phyloP scores from a whole-genome alignment of 2,888 invertebrate genomes.

The Cephus pygmeus region DNA sequence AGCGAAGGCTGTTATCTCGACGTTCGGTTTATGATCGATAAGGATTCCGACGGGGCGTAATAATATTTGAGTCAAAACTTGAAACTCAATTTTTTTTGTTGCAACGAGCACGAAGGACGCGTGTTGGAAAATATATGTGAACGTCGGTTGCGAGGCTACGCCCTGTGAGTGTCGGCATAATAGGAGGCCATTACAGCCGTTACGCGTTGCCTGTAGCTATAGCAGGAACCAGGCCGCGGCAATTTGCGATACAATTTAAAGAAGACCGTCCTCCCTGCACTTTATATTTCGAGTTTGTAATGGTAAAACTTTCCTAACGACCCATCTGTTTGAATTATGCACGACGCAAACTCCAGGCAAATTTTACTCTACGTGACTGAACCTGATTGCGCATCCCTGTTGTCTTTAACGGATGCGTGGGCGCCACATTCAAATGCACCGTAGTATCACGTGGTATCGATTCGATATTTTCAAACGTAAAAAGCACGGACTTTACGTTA shows the following conservation, averaged over 20 bases:
- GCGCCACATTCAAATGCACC: neutral
- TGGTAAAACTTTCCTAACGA: slow-evolving; percentile 60
- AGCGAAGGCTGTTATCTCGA: neutral
- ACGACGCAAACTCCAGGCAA: slow-evolving; percentile 33
- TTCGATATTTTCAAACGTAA: neutral
- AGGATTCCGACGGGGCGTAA: neutral
- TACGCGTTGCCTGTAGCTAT: neutral
- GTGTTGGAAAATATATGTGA: neutral
- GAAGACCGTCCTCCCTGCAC: slow-evolving; percentile 42
- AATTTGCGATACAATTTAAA: slow-evolving; percentile 60
- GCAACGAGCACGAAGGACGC: neutral
- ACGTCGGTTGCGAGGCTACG: neutral
- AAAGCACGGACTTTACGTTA: neutral
- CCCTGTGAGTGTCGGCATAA: neutral
- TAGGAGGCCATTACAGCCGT: slow-evolving; percentile 39
- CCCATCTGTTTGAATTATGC: slow-evolving; percentile 52
- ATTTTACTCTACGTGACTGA: slow-evolving; percentile 26
- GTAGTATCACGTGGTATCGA: neutral
- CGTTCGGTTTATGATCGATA: neutral
- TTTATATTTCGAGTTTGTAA: slow-evolving; percentile 52
- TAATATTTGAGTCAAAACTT: neutral
- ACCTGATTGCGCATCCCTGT: slow-evolving; percentile 23
- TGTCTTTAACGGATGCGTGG: slow-evolving; percentile 13
- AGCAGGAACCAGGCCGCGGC: slow-evolving; percentile 25
- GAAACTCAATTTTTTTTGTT: neutral